Base-by-base conservation (phyloP, 2,888 invertebrate species). In the Cylloceria caligata region DNA sequence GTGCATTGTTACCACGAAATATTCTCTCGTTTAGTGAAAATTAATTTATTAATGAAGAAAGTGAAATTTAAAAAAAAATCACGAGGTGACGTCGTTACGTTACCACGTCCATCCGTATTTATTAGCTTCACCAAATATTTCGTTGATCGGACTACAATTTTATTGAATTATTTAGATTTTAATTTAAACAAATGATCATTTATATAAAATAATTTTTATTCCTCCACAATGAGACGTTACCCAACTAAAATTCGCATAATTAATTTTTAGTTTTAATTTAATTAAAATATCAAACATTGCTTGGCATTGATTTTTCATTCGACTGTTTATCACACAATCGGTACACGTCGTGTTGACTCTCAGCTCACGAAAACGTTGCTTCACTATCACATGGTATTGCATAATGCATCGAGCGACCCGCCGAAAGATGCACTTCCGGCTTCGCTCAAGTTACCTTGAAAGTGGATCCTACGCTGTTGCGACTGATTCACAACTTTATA, bases 381-480 rank as follows among this genome's bases (percentile, higher is more conserved):
- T 34, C n/a, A 16, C 6, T 13, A 60, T n/a, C 60, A 7, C 34
- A 16, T n/a, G 34, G 6, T 30, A 13, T 60, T 60, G 34, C 60
- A 34, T 34, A 60, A 60, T 34, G 16, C 19, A 60, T 19, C 7
- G 0, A 36, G 30, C 36, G 60, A 39, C 64, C 42, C 6, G 39
- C 64, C 64, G 39, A 39, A 64, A 39, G 39, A 60, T 64, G 21
- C 42, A 24, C 24, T 64, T 64, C 64, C 64, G 64, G 64, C 42
- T 42, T 42, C 39, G 42, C 21, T 64, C 64, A 13, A 24, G 64
- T 64, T 64, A 64, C 64, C n/a, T 21, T 30, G 64, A 64, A 64
- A 64, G 64, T 42, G 42, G 64, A 64, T 64, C 21, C 24, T 19
- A 19, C 21, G 19, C 11, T 21, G 64, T 24, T 21, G 62, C 36